phyloP scores from a whole-genome alignment of 2,888 invertebrate species.

The Tryphoninae sp. region DNA sequence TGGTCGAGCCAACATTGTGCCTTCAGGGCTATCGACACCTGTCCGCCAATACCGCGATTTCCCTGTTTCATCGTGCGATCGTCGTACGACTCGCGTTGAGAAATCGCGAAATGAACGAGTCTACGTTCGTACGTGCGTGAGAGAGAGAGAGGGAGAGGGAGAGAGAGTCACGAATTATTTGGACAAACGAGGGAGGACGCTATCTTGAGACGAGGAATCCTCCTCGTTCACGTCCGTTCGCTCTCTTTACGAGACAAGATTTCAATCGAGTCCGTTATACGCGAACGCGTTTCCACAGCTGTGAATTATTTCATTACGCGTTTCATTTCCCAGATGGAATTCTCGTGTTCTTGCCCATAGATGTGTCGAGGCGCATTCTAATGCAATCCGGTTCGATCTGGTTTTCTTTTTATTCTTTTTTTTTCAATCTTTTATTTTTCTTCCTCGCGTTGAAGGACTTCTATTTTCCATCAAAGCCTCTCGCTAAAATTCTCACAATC shows the following conservation, averaged over 20 bases:
- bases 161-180: constrained; percentile 60
- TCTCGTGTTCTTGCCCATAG: background rate
- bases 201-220: constrained; percentile 55
- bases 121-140: too few relatives aligned
- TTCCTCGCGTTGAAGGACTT: constrained; percentile 5
- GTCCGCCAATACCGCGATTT: constrained; percentile 57
- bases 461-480: constrained; percentile 33
- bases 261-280: constrained; percentile 25
- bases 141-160: background rate
- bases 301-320: constrained; percentile 49
- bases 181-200: constrained; percentile 62
- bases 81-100: constrained; percentile 13
- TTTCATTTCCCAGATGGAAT: constrained; percentile 39
- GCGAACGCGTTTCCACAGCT: constrained; percentile 16
- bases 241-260: constrained; percentile 8
- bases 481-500: constrained; percentile 59
- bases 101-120: constrained; percentile 9
- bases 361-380: constrained; percentile 32
- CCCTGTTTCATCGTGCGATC: constrained; percentile 43
- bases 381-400: constrained; percentile 35
- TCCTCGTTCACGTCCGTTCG: background rate
- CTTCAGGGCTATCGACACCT: constrained; percentile 57
- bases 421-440: constrained; percentile 20
- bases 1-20: constrained; percentile 23
- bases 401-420: constrained; percentile 18